A percentile compares a stretch with the other conserved stretches of the same genome.
Evolutionary conservation across 2,113 vertebrate species (phyloP).

Genomic region (Indicator maculatus): DNA sequence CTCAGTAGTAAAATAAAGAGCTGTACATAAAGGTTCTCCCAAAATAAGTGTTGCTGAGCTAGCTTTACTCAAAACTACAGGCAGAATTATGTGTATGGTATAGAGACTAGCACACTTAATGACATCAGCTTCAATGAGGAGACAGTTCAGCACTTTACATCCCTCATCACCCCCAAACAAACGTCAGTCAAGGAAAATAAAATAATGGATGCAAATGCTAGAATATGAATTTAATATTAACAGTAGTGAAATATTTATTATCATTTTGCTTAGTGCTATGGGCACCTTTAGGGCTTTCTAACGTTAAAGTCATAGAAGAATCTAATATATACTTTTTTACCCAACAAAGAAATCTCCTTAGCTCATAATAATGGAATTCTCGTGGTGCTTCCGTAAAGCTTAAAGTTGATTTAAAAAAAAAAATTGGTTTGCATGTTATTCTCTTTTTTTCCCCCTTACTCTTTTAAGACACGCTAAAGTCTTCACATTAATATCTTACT

Average conservation of each 20-base stretch:
- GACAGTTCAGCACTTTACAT: background rate
- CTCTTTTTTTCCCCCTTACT: no score
- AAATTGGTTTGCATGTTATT: background rate
- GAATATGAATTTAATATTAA: background rate
- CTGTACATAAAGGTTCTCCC: conserved; percentile 4
- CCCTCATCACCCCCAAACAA: background rate
- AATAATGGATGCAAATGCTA: background rate
- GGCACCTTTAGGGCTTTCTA: background rate
- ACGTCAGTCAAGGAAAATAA: background rate
- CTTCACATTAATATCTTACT: background rate
- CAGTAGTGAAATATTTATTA: background rate
- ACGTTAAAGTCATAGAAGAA: background rate
- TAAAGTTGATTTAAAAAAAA: background rate
- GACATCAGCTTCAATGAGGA: background rate
- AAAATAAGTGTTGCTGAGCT: conserved; percentile 50
- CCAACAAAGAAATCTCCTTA: background rate
- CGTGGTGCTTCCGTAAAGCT: background rate
- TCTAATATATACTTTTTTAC: background rate
- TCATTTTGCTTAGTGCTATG: background rate
- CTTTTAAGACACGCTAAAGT: background rate
- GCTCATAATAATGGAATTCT: background rate
- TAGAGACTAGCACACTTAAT: background rate
- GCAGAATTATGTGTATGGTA: background rate
- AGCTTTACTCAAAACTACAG: conserved; percentile 11
- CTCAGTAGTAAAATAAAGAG: conserved; percentile 46